phyloP scores from a whole-genome alignment of 2,113 vertebrate genomes.

The Calyptomena viridis region DNA sequence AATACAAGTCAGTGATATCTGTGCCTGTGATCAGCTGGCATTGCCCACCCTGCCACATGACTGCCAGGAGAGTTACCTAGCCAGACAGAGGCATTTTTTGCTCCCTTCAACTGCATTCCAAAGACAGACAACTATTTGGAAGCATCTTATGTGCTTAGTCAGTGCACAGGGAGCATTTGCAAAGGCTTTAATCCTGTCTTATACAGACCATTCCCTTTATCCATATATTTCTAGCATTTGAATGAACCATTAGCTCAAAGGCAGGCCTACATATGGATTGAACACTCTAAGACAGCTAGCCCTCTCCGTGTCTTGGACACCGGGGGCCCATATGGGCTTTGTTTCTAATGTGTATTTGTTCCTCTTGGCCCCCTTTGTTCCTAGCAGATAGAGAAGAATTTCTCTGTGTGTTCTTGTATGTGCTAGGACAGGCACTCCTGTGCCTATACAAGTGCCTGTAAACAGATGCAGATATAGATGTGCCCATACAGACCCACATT shows the following conservation, averaged over 20 bases:
- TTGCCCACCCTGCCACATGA: not conserved
- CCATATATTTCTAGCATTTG: not conserved
- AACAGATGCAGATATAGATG: not conserved
- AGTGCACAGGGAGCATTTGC: not conserved
- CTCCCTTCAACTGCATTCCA: not conserved
- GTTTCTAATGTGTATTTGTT: not conserved
- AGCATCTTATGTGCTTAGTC: not conserved
- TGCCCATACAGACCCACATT: not conserved
- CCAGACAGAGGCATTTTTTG: not conserved
- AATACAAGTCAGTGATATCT: rapidly evolving
- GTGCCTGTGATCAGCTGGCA: not conserved
- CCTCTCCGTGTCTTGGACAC: not conserved
- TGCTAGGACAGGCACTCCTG: not conserved
- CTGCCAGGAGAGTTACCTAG: too few relatives aligned
- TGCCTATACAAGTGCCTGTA: not conserved
- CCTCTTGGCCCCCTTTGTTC: not conserved
- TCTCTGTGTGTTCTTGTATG: not conserved
- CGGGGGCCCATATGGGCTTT: not conserved
- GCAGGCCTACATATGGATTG: not conserved
- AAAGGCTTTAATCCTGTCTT: not conserved
- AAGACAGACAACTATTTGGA: not conserved
- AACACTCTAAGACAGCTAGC: not conserved
- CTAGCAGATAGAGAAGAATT: not conserved
- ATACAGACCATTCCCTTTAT: not conserved
- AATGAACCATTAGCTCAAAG: not conserved